Evolutionary conservation across 1,140 invertebrate genomes (phyloP), one percentile per base, ranked within the genome.

Genomic region (Semibalanus balanoides): DNA sequence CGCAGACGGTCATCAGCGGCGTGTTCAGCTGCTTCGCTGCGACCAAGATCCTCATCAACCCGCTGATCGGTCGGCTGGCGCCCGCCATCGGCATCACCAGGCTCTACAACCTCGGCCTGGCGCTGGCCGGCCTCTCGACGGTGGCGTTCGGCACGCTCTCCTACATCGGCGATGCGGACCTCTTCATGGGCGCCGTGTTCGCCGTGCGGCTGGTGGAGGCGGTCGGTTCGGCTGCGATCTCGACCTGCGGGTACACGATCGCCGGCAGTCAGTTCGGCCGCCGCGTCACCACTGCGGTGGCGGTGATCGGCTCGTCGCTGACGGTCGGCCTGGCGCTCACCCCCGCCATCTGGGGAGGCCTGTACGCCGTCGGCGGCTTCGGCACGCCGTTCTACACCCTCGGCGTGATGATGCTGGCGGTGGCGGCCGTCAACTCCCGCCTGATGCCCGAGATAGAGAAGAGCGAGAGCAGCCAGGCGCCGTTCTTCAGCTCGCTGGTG

Each of bases 121-220:
- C n/a, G n/a, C n/a, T n/a, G n/a, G n/a, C n/a, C n/a, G n/a, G n/a
- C n/a, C n/a, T n/a, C n/a, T n/a, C n/a, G n/a, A n/a, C n/a, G n/a
- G n/a, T n/a, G n/a, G n/a, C n/a, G n/a, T n/a, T n/a, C n/a, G n/a
- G n/a, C n/a, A n/a, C n/a, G n/a, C n/a, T n/a, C n/a, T n/a, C n/a
- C n/a, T n/a, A n/a, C n/a, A n/a, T n/a, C n/a, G n/a, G n/a, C n/a
- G n/a, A n/a, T n/a, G n/a, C n/a, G n/a, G 0, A 80, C 77, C 87
- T 88, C 79, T 86, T 87, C 76, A 88, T 86, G 5, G 81, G 79
- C 74, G 80, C 79, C 11, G 74, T 79, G 22, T 82, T 82, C 30
- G 82, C 87, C 74, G 85, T 87, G 78, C 86, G 87, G 11, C 77
- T 88, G 9, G 87, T 87, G n/a, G 87, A 88, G 82, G 86, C 86